Conservation (phyloP, 1,140 invertebrate genomes). For the Chrysomallon squamiferum region DNA sequence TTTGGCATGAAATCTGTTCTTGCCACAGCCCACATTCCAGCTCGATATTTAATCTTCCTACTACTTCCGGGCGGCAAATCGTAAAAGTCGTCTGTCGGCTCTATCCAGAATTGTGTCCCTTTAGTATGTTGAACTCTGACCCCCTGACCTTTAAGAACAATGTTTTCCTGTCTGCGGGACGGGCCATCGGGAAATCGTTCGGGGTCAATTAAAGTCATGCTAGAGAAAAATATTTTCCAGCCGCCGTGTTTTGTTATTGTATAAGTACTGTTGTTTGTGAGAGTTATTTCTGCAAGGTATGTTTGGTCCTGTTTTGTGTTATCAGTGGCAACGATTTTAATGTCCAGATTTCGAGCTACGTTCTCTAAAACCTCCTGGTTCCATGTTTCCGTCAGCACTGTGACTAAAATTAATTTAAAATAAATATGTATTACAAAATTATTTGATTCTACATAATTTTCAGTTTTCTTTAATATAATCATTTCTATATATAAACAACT, state of each 20-base stretch:
- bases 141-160: background rate
- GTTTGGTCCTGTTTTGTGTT: background rate
- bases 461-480: too few species aligned
- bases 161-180: background rate
- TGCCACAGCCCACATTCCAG: constrained; percentile 36
- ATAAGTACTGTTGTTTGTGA: background rate
- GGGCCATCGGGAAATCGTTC: background rate
- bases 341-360: background rate
- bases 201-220: constrained; percentile 3
- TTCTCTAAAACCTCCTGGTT: background rate
- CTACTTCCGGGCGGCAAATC: constrained; percentile 19
- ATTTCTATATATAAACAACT: too few species aligned
- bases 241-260: background rate
- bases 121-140: constrained; percentile 12
- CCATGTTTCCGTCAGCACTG: background rate
- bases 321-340: background rate
- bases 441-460: too few species aligned
- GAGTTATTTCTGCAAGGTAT: background rate
- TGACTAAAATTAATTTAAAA: too few species aligned
- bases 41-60: constrained; percentile 23
- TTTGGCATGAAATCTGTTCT: constrained; percentile 42
- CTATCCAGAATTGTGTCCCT: constrained; percentile 33
- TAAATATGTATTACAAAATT: too few species aligned
- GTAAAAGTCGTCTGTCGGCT: constrained; percentile 26
- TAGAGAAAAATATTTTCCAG: constrained; percentile 18